A percentile compares a stretch with the other conserved stretches of the same genome.
Evolutionary conservation across 1,140 invertebrate species (phyloP).

Genomic region (Brachionus koreanus): DNA sequence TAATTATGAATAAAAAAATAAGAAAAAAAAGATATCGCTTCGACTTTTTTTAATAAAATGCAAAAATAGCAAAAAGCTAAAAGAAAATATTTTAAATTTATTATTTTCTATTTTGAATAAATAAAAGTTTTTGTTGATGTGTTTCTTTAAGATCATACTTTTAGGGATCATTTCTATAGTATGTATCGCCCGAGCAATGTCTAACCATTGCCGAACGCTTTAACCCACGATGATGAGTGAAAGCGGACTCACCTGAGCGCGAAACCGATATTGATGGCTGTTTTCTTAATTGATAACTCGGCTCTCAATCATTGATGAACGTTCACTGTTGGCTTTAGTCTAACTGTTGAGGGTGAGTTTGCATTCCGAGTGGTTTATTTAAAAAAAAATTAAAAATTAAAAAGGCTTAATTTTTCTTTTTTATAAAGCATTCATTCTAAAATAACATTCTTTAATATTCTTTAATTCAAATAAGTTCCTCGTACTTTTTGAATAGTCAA

Average conservation of each 20-base stretch:
- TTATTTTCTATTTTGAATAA: not conserved
- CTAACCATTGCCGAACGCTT: constrained; percentile 39
- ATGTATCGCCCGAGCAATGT: constrained; percentile 39
- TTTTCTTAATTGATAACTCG: not conserved
- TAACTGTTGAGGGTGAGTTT: constrained; percentile 4
- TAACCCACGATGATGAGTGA: constrained; percentile 37
- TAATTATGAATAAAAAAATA: not conserved
- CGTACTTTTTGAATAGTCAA: too few relatives aligned
- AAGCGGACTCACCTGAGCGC: constrained; percentile 21
- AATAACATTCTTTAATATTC: too few relatives aligned
- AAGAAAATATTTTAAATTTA: not conserved
- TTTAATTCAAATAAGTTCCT: too few relatives aligned
- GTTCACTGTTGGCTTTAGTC: not conserved
- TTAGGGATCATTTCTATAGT: constrained; percentile 40
- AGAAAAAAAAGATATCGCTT: not conserved
- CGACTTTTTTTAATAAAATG: not conserved
- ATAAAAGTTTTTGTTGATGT: not conserved
- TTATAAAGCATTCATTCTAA: too few relatives aligned
- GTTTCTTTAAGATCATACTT: constrained; percentile 36
- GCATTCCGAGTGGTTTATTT: constrained; percentile 12
- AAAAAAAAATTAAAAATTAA: not conserved
- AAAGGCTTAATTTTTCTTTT: too few relatives aligned
- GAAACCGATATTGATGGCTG: constrained; percentile 26
- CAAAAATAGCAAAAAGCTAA: not conserved
- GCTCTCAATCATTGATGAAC: constrained; percentile 25